These are phyloP conservation scores for Hymenopus coronatus DNA, from an alignment of 2,888 invertebrate species.

Conservation along the genomic window DNA sequence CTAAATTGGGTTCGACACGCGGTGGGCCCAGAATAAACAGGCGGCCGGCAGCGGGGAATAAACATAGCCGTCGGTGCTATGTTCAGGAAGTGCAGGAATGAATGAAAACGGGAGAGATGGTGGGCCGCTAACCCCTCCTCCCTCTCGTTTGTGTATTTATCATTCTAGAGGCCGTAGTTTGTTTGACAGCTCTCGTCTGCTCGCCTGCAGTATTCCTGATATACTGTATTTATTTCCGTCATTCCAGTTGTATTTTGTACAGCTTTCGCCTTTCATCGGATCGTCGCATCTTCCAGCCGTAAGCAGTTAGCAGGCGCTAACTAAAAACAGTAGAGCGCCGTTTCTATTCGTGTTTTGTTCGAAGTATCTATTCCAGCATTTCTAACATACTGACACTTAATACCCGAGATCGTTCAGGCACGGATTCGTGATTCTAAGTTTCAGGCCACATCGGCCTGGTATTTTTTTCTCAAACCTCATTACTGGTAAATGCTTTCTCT, in stretches of 20 bases:
- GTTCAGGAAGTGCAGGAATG: neutral
- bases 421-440: too few species aligned
- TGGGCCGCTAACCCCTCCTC: neutral
- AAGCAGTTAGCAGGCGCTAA: neutral
- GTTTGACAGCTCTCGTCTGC: neutral
- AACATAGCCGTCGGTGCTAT: neutral
- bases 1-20: neutral
- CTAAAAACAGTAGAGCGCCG: neutral
- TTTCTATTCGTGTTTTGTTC: neutral
- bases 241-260: neutral
- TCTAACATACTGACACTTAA: too few species aligned
- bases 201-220: neutral
- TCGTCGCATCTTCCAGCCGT: neutral
- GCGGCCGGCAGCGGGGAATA: neutral
- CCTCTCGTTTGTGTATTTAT: neutral
- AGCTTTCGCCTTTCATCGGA: neutral
- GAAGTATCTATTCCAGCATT: too few species aligned
- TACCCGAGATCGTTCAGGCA: too few species aligned
- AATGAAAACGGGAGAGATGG: neutral
- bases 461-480: too few species aligned
- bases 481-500: too few species aligned
- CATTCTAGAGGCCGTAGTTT: neutral
- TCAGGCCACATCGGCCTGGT: too few species aligned
- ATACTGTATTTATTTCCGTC: neutral
- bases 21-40: neutral